phyloP scores from a whole-genome alignment of 2,797 vertebrate genomes.

The Dendrocincla tyrannina region DNA sequence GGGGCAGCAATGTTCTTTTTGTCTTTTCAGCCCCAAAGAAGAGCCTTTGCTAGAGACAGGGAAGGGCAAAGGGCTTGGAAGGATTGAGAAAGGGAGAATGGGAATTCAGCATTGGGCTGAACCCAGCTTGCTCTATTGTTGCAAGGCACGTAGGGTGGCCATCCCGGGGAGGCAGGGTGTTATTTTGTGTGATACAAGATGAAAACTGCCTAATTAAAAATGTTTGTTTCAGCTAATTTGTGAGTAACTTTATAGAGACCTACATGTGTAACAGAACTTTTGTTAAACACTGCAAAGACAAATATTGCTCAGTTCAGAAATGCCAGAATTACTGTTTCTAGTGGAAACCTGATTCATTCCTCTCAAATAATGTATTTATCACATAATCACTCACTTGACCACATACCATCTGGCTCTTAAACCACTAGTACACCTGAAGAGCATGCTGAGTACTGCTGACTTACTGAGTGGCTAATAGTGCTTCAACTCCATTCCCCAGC shows the following conservation, averaged over 20 bases:
- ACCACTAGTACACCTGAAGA: neutral
- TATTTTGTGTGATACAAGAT: neutral
- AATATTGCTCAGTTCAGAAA: neutral
- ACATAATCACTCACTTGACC: neutral
- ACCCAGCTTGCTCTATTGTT: neutral
- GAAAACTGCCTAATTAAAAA: neutral
- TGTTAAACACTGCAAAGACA: neutral
- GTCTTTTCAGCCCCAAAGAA: neutral
- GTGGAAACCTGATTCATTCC: neutral
- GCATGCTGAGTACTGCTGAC: neutral
- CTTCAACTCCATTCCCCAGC: neutral
- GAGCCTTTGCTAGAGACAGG: neutral
- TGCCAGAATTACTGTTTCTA: neutral
- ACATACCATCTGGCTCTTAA: neutral
- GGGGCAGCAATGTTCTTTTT: neutral
- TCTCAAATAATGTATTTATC: neutral
- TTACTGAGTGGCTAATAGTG: neutral
- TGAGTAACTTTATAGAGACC: neutral
- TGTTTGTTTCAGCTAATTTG: neutral
- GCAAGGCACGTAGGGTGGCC: neutral
- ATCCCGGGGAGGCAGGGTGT: neutral
- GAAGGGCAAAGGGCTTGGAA: neutral
- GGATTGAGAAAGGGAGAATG: neutral
- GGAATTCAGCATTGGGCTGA: neutral
- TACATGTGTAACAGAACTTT: neutral